A percentile compares a stretch with the other conserved stretches of the same genome.
Conservation (phyloP, 2,113 vertebrate species). For the Oryzias melastigma region DNA sequence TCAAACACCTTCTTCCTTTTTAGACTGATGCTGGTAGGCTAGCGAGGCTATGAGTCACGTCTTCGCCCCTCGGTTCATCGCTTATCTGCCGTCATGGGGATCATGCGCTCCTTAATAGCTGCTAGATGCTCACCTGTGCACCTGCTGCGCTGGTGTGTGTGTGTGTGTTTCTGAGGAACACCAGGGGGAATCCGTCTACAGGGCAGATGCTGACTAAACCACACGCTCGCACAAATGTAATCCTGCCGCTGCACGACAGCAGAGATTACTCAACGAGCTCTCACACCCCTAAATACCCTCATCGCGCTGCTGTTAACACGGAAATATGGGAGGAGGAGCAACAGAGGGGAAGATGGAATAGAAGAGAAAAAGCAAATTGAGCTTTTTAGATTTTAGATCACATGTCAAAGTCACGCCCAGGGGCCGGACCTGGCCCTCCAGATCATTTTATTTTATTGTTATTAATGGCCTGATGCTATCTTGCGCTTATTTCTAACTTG, state of each 20-base stretch:
- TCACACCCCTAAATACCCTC: conserved; percentile 11
- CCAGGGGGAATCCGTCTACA: conserved; percentile 31
- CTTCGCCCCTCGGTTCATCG: conserved; percentile 13
- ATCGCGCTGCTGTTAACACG: conserved; percentile 40
- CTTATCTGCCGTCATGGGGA: conserved; percentile 9
- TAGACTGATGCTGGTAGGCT: conserved; percentile 2
- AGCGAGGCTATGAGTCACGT: conserved; percentile 23
- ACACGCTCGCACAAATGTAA: conserved; percentile 33
- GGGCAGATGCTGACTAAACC: conserved; percentile 46
- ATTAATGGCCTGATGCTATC: too few relatives aligned
- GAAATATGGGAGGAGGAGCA: conserved; percentile 33
- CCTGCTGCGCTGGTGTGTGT: conserved; percentile 20
- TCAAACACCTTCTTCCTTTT: conserved; percentile 34
- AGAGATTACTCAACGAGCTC: conserved; percentile 29
- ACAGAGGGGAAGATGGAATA: conserved; percentile 6
- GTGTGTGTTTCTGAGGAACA: not conserved
- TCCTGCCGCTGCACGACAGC: conserved; percentile 18
- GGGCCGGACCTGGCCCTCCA: too few relatives aligned
- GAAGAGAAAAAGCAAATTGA: conserved; percentile 2
- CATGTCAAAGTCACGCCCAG: too few relatives aligned
- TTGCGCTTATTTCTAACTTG: too few relatives aligned
- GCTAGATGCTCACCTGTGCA: conserved; percentile 35
- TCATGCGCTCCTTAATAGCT: conserved; percentile 39
- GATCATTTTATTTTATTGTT: too few relatives aligned
- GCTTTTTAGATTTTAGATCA: too few relatives aligned